Percentiles rank a stretch among this genome's conserved stretches.
These are phyloP conservation scores for Strix aluco DNA, from an alignment of 2,113 vertebrate genomes.

Conservation along the genomic window DNA sequence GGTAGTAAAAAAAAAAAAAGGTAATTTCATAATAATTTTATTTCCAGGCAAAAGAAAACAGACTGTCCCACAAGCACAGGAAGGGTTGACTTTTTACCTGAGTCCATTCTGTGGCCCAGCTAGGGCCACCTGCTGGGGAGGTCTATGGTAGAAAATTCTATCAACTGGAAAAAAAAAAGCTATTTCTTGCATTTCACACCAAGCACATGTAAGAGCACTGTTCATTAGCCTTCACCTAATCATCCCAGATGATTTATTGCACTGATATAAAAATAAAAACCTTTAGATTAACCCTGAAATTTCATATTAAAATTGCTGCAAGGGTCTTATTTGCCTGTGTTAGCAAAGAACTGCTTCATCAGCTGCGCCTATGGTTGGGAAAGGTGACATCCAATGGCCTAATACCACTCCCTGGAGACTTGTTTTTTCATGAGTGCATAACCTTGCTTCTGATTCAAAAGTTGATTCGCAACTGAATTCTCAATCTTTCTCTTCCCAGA, in stretches of 20 bases:
- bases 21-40: not conserved
- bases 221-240: not conserved
- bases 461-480: not conserved
- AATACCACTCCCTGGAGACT: not conserved
- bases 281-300: not conserved
- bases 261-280: not conserved
- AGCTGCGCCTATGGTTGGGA: not conserved
- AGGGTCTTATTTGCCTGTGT: not conserved
- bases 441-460: conserved; percentile 1
- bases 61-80: not conserved
- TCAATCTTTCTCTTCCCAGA: conserved; percentile 10
- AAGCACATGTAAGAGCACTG: not conserved
- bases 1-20: not conserved
- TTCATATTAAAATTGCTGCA: not conserved
- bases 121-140: not conserved
- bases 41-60: not conserved
- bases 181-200: not conserved
- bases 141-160: not conserved
- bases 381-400: not conserved
- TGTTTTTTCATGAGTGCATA: not conserved
- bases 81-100: not conserved
- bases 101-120: not conserved
- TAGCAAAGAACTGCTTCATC: not conserved
- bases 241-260: not conserved
- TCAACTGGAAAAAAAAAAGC: not conserved